Evolutionary conservation across 2,113 vertebrate species (phyloP), one percentile per base, ranked within the genome.

Genomic region (Oryctolagus cuniculus): DNA sequence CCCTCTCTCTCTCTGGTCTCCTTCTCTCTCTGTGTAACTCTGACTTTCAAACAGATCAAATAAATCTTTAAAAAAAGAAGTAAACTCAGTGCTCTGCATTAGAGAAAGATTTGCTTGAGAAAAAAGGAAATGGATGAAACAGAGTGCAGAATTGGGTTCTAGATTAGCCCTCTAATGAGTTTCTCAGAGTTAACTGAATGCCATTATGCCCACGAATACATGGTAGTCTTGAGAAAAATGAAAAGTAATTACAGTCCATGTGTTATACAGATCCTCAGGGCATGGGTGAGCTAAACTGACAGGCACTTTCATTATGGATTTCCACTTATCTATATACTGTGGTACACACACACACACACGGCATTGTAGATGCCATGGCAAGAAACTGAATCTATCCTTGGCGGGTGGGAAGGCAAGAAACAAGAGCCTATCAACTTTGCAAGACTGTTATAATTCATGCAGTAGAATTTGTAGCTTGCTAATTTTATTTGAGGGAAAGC

Each of bases 71-170:
- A 44, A 44, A 44, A 44, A 44, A 70, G 70, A 96, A 95, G 70
- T 55, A 97, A 95, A 96, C 53, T 84, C 58, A 24, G 92, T 82
- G 53, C 87, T 97, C 95, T 55, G 88, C 61, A 80, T 53, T 69
- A 89, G 66, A 97, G 88, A 78, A 84, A 97, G 89, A 89, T 97
- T 95, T 96, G 93, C 91, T 72, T 79, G 74, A 97, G 92, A 90
- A 77, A 95, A 74, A n/a, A 13, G 66, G 75, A 95, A 92, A 0
- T 63, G 0, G 3, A 24, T 89, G 70, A 92, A 97, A 94, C 44
- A 93, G 34, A 96, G 72, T 92, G 74, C 63, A 81, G 96, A 96
- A n/a, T 22, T 38, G 6, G 10, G 27, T 87, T 95, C 34, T 38
- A 63, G 55, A 79, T 93, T 91, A 96, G 95, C 89, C 75, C 58